phyloP scores from a whole-genome alignment of 2,113 vertebrate species.

The Pongo pygmaeus region DNA sequence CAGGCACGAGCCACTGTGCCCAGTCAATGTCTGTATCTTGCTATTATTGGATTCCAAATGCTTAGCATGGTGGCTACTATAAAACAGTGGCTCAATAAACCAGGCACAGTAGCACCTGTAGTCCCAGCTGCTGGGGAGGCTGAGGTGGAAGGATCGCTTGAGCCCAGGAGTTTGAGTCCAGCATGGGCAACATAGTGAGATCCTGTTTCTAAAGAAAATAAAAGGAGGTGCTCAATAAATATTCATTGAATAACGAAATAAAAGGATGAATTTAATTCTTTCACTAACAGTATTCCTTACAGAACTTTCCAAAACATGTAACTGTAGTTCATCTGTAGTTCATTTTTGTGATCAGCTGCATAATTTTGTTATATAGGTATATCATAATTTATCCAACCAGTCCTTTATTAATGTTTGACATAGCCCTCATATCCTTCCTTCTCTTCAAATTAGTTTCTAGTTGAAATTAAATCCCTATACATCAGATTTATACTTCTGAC shows the following conservation, averaged over 20 bases:
- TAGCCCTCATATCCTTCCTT: not conserved
- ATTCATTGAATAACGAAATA: not conserved
- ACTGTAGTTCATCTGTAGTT: not conserved
- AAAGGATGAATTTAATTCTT: constrained; percentile 16
- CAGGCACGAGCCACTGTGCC: too few relatives aligned
- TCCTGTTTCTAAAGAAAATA: too few relatives aligned
- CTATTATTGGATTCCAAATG: not conserved
- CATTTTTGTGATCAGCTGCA: not conserved
- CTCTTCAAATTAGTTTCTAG: not conserved
- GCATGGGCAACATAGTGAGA: too few relatives aligned
- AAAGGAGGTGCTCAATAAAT: not conserved
- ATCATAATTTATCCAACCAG: not conserved
- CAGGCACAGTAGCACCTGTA: too few relatives aligned
- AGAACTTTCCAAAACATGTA: not conserved
- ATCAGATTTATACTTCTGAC: not conserved
- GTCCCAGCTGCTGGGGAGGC: too few relatives aligned
- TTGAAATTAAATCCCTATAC: not conserved
- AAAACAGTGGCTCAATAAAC: not conserved
- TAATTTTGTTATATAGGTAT: not conserved
- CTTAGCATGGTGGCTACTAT: not conserved
- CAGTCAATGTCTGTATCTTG: not conserved
- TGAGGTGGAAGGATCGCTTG: too few relatives aligned
- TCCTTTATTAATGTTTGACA: not conserved
- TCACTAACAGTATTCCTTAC: not conserved
- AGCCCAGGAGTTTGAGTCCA: too few relatives aligned